Base-by-base conservation (phyloP, 2,888 invertebrate species). In the Oegoconia quadripuncta region DNA sequence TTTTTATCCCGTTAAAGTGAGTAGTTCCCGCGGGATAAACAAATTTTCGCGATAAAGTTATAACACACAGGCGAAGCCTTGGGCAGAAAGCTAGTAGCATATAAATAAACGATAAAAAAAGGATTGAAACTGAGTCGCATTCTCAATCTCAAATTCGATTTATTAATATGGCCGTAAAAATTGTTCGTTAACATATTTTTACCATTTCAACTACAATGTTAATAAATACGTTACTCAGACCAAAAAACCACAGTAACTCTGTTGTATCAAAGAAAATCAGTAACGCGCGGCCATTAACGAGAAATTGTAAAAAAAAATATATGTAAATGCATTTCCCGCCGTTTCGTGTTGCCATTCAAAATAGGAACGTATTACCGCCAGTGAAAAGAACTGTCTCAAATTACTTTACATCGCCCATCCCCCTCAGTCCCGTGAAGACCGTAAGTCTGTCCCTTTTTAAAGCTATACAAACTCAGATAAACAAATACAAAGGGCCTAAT, bases 401-500 rank as follows among this genome's bases (percentile, higher is more conserved):
- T 87, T 86, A 87, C 87, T 82, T 70, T 64, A 55, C 73, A 74
- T 64, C 46, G 17, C n/a, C 39, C 42, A 13, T 76, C 74, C 45
- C 64, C 55, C 46, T 83, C 65, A 33, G 14, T 15, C 58, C n/a
- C 38, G 20, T 26, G 15, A 7, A 33, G 35, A 27, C 27, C 30
- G 29, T 73, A 66, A 54, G 31, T 51, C 42, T 45, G 36, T 80
- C 76, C 44, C 64, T 55, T 49, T 83, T 71, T 50, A 44, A 52
- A 62, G 69, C 79, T 84, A 78, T 78, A 83, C 80, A 84, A 87
- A 87, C 84, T 86, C 81, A 81, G 80, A 87, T 87, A 87, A 88
- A 87, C 86, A 88, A 86, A 88, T 80, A 88, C 88, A 88, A 87
- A 88, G 86, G 84, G 84, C 84, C 88, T 88, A 88, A 88, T 88